A percentile compares a stretch with the other conserved stretches of the same genome.
Conservation (phyloP, 2,888 invertebrate species). For the Phalera bucephala region DNA sequence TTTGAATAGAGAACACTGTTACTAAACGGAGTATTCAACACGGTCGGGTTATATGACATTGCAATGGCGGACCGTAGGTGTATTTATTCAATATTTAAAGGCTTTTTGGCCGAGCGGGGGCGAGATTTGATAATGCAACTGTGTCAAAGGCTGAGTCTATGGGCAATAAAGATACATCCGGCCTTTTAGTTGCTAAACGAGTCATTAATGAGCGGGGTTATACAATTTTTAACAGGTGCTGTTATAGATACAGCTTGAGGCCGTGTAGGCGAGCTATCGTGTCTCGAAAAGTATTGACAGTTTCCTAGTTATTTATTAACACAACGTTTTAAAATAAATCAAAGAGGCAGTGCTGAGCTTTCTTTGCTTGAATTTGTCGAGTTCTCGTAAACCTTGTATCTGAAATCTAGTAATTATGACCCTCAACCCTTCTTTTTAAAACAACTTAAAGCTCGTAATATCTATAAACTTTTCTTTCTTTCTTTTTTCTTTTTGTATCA, state of each 20-base stretch:
- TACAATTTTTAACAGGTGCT: constrained; percentile 35
- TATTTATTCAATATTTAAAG: constrained; percentile 66
- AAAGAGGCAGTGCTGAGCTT: too few relatives aligned
- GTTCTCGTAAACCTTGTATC: too few relatives aligned
- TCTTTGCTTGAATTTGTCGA: too few relatives aligned
- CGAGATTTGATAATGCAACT: constrained; percentile 58
- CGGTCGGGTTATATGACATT: constrained; percentile 46
- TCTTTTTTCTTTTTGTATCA: too few relatives aligned
- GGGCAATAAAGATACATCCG: constrained; percentile 52
- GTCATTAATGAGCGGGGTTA: constrained; percentile 36
- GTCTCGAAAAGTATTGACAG: too few relatives aligned
- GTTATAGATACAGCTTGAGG: constrained; percentile 19
- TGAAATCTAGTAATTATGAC: too few relatives aligned
- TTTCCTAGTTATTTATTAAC: too few relatives aligned
- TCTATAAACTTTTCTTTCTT: too few relatives aligned
- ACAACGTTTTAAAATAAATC: too few relatives aligned
- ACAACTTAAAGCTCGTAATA: too few relatives aligned
- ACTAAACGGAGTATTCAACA: constrained; percentile 21
- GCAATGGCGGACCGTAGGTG: constrained; percentile 57
- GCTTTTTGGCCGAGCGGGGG: constrained; percentile 59
- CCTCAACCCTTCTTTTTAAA: too few relatives aligned
- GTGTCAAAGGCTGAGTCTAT: constrained; percentile 59
- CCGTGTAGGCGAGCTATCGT: too few relatives aligned
- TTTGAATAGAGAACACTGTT: constrained; percentile 12
- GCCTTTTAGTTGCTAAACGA: constrained; percentile 48